Evolutionary conservation across 2,797 vertebrate species (phyloP).

Genomic region (Gastrophryne carolinensis): DNA sequence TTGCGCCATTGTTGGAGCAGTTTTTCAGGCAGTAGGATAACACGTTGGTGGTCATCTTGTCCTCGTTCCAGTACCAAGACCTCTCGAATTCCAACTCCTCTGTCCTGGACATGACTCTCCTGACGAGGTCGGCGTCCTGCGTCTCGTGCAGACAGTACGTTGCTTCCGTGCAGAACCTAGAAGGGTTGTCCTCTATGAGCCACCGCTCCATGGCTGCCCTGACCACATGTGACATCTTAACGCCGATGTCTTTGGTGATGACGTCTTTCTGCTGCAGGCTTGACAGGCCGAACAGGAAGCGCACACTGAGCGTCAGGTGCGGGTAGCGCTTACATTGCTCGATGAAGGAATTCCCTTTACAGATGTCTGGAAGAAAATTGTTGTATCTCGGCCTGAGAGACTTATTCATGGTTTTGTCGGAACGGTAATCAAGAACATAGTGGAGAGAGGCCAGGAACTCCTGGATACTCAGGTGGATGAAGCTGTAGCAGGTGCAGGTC

Average conservation of each 20-base stretch:
- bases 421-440: constrained; percentile 39
- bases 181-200: neutral
- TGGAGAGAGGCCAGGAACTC: constrained; percentile 60
- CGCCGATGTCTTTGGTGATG: neutral
- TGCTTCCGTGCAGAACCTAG: neutral
- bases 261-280: neutral
- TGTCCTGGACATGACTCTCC: neutral
- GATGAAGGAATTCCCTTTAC: neutral
- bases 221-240: neutral
- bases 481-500: constrained; percentile 54
- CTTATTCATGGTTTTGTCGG: neutral
- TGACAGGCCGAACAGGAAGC: neutral
- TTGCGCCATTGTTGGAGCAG: neutral
- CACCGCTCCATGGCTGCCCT: neutral
- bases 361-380: neutral
- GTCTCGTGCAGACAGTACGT: neutral
- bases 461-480: too few relatives aligned
- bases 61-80: neutral
- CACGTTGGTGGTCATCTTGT: too few relatives aligned
- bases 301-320: neutral
- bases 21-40: neutral
- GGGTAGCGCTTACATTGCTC: neutral
- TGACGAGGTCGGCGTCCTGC: neutral
- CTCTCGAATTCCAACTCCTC: neutral
- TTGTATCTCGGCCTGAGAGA: too few relatives aligned